Evolutionary conservation across 2,888 invertebrate species (phyloP), one percentile per base, ranked within the genome.

Genomic region (Leucozona laternaria): DNA sequence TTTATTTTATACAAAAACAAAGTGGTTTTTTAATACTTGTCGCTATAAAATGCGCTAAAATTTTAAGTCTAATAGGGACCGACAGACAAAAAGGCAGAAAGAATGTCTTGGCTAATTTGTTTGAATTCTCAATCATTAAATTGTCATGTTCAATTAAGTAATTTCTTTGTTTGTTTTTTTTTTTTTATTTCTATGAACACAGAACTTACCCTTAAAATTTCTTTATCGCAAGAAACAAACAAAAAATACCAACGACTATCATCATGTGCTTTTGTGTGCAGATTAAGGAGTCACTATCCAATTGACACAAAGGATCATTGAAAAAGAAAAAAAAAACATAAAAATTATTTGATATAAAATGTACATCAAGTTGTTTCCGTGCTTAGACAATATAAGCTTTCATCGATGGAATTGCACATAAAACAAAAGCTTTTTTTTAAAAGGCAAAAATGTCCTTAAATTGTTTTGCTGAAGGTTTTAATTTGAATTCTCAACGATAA

Each of bases 271-370:
- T 31, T 45, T 58, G 34, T 79, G 31, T 70, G 60, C n/a, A 64
- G 75, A 75, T 75, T 76, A 50, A 72, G 62, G 70, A 64, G 64
- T 75, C 60, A 78, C 48, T 31, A 66, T 40, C 55, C 17, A 68
- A 73, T 78, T 73, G 70, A 70, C 79, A 79, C 79, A 79, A 70
- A 79, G 70, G 75, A 73, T 70, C 50, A 53, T 62, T 62, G 34
- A 80, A 20, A 13, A 28, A 34, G 43, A 70, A 25, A 25, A 72
- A 79, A 1, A 48, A 48, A 50, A 48, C 1, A 22, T 2, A 15
- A 25, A 53, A 25, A 15, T 15, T 64, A 34, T 62, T 40, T 20
- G 55, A 37, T 28, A 31, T 66, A 48, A 57, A 76, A 64, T 55
- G 64, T 28, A 40, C 50, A 40, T 64, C 22, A 37, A 62, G 53